Conservation (phyloP, 2,797 vertebrate species). For the Scarus forsteni region DNA sequence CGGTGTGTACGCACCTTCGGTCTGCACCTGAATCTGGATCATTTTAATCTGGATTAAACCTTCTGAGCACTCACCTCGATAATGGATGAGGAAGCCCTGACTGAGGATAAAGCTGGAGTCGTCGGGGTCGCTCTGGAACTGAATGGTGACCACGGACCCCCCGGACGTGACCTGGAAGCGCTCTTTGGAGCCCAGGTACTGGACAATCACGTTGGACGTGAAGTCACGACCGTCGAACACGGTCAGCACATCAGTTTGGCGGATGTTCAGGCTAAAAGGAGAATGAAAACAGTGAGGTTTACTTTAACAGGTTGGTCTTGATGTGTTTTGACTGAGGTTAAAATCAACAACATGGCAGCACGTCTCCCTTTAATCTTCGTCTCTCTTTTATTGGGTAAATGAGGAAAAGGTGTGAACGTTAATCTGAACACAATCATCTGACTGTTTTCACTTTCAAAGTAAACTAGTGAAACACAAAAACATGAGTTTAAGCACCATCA, state of each 20-base stretch:
- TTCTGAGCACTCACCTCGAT: constrained; percentile 82
- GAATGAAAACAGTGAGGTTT: constrained; percentile 11
- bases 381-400: no score
- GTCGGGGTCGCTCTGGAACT: constrained; percentile 92
- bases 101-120: constrained; percentile 90
- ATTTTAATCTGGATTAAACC: no score
- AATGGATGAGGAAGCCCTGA: constrained; percentile 94
- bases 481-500: no score
- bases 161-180: constrained; percentile 91
- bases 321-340: neutral
- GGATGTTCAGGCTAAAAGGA: constrained; percentile 88
- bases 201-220: constrained; percentile 90
- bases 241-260: constrained; percentile 91
- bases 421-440: no score
- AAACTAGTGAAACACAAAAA: no score
- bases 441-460: no score
- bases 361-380: no score
- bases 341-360: no score
- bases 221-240: constrained; percentile 91
- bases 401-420: no score
- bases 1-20: no score
- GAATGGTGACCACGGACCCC: constrained; percentile 92
- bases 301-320: constrained; percentile 5
- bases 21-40: no score
- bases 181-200: constrained; percentile 90